Evolutionary conservation across 2,888 invertebrate species (phyloP).

Genomic region (Dusona sp.): DNA sequence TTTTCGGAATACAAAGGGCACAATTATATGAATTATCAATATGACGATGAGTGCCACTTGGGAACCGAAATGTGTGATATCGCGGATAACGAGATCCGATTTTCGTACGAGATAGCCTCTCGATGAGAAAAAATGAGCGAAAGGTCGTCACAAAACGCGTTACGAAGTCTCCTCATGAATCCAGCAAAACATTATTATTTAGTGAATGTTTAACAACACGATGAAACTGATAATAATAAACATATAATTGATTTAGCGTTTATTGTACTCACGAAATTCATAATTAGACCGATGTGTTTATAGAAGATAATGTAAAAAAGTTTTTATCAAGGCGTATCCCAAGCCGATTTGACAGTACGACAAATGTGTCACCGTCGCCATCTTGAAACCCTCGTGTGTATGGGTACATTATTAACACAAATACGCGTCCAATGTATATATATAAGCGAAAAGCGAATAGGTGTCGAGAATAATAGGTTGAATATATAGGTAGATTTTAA

Average conservation of each 20-base stretch:
- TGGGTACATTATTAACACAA: conserved; percentile 18
- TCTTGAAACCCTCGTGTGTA: conserved; percentile 72
- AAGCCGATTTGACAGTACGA: conserved; percentile 74
- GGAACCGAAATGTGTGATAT: conserved; percentile 29
- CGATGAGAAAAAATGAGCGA: conserved; percentile 30
- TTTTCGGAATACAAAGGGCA: conserved; percentile 7
- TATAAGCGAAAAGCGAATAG: neutral
- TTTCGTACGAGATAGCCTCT: conserved; percentile 62
- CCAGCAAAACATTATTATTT: conserved; percentile 64
- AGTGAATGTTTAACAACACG: conserved; percentile 37
- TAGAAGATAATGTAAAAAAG: conserved; percentile 56
- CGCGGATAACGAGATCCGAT: conserved; percentile 45
- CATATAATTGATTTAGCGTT: conserved; percentile 4
- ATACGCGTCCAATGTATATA: neutral
- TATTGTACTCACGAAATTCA: conserved; percentile 68
- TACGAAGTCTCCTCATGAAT: conserved; percentile 65
- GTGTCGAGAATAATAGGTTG: conserved; percentile 49
- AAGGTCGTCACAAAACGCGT: conserved; percentile 70
- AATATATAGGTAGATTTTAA: conserved; percentile 62
- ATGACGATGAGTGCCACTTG: conserved; percentile 10
- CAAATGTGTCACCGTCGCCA: conserved; percentile 79
- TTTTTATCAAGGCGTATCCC: conserved; percentile 72
- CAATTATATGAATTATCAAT: conserved; percentile 1
- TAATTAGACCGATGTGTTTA: conserved; percentile 59
- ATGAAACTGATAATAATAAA: conserved; percentile 18